Base-by-base conservation (phyloP, 2,113 vertebrate genomes). In the Ceyx cyanopectus region DNA sequence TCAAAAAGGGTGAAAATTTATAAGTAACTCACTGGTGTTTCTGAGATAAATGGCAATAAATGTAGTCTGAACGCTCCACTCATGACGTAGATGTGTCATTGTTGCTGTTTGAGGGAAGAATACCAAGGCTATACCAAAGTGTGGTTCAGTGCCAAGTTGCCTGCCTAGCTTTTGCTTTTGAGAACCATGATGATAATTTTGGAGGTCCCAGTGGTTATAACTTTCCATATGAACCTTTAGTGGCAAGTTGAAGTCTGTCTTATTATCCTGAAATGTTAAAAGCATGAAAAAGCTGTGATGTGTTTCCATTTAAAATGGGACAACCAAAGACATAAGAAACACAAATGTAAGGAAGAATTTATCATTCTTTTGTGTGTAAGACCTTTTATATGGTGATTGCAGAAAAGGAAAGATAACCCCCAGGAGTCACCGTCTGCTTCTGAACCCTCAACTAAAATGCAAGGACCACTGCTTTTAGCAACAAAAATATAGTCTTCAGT, bases 61-160 rank as follows among this genome's bases (percentile, higher is more conserved):
- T 26, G 24, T 30, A 45, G 80, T 66, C 14, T 41, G 20, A 65
- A 50, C 40, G 10, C 2, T 73, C 10, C 11, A 79, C 30, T 81
- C 27, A 6, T 0, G 1, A 68, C 12, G 45, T 53, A 53, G 53
- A 20, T 72, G 51, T 20, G 14, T 50, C 41, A 60, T 23, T 0
- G 1, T 76, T 79, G 20, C 54, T 58, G 8, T 54, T 9, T 0
- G 5, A 87, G 29, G 29, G 32, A 65, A 75, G 27, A 82, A 76
- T 68, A 75, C 29, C 23, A 56, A 68, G 66, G 53, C 23, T 8
- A 1, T 81, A 27, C 20, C 23, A 19, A 63, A 72, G 11, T 40
- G 23, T 62, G 34, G 7, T 68, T 89, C n/a, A 76, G 0, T 76
- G 54, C 41, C 29, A 50, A 3, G 1, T 76, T 85, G 16, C 19